phyloP scores from a whole-genome alignment of 1,140 invertebrate species.

The Ladona fulva region DNA sequence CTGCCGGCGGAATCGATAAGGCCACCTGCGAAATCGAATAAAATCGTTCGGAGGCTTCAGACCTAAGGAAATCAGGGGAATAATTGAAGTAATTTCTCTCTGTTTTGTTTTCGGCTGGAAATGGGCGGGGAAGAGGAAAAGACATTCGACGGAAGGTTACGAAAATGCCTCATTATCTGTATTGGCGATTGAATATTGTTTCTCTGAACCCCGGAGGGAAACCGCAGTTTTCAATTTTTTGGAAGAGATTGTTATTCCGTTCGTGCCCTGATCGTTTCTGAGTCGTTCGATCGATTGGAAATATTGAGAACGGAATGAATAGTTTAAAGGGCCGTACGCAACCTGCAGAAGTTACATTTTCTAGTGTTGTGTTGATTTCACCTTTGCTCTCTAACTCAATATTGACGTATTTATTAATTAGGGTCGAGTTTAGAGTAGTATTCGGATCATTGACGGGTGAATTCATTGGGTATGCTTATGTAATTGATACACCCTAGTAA shows the following conservation, averaged over 20 bases:
- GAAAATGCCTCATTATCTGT: not conserved
- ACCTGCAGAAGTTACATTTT: too few relatives aligned
- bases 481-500: too few relatives aligned
- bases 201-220: not conserved
- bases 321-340: too few relatives aligned
- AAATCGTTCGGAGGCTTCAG: not conserved
- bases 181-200: not conserved
- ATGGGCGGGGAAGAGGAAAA: not conserved
- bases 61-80: not conserved
- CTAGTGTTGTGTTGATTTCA: too few relatives aligned
- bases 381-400: too few relatives aligned
- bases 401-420: too few relatives aligned
- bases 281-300: too few relatives aligned
- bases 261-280: not conserved
- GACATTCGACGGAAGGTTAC: not conserved
- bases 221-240: not conserved
- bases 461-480: too few relatives aligned
- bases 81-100: not conserved
- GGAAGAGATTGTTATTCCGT: not conserved
- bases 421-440: too few relatives aligned
- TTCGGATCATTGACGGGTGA: too few relatives aligned
- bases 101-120: not conserved
- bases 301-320: too few relatives aligned
- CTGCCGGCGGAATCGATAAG: not conserved
- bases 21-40: not conserved